These are phyloP conservation scores for Stenolophus ochropezus DNA, from an alignment of 2,888 invertebrate species.

Conservation along the genomic window DNA sequence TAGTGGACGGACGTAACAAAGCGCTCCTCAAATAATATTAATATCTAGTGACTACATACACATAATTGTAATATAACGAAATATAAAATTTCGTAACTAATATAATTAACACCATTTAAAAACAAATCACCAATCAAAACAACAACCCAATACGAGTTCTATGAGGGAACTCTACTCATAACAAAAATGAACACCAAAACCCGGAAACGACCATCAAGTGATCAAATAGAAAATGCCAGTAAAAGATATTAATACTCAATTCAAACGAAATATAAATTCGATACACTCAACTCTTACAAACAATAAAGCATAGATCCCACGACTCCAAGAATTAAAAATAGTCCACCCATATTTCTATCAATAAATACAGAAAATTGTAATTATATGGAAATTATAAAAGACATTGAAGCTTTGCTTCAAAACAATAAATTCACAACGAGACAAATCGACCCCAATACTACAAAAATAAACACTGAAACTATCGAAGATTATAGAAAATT, in stretches of 20 bases:
- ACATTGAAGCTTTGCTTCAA: neutral
- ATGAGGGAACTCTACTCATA: neutral
- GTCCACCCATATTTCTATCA: slow-evolving; percentile 11
- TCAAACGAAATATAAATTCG: neutral
- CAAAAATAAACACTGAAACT: neutral
- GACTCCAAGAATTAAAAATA: neutral
- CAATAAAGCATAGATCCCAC: neutral
- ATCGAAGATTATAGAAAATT: slow-evolving; percentile 8
- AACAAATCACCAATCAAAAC: no score
- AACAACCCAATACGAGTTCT: no score
- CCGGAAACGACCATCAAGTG: neutral
- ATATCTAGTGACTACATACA: no score
- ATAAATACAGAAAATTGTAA: neutral
- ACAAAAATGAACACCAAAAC: neutral
- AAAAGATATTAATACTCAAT: neutral
- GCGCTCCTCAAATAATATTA: no score
- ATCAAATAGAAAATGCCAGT: neutral
- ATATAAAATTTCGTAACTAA: no score
- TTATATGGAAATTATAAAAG: slow-evolving; percentile 3
- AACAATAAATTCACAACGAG: slow-evolving; percentile 12
- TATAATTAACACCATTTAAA: no score
- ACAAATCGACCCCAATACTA: neutral
- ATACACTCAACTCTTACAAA: neutral
- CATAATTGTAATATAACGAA: no score
- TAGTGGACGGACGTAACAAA: no score